Evolutionary conservation across 2,797 vertebrate genomes (phyloP).

Genomic region (Ptychobarbus kaznakovi): DNA sequence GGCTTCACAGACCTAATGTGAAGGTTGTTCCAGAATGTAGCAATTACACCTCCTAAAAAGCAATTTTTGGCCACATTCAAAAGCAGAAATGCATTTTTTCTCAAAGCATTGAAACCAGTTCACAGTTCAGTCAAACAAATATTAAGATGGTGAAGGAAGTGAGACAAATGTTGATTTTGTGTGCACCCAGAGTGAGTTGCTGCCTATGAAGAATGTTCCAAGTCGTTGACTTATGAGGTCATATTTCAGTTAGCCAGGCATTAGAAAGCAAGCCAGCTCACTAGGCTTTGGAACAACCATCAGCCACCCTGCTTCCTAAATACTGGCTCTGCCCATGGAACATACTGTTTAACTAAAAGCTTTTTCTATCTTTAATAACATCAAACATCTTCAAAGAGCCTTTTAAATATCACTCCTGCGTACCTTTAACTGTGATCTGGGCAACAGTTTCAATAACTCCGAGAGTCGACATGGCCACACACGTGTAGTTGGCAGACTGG

Average conservation of each 20-base stretch:
- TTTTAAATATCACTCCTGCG: slow-evolving; percentile 9
- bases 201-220: background rate
- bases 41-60: background rate
- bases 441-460: slow-evolving; percentile 98
- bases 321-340: background rate
- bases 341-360: background rate
- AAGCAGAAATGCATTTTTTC: background rate
- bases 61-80: background rate
- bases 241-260: slow-evolving; percentile 17
- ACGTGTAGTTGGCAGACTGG: slow-evolving; percentile 98
- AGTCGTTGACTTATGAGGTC: background rate
- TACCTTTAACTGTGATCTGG: slow-evolving; percentile 98
- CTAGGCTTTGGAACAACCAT: slow-evolving; percentile 17
- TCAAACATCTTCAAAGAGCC: background rate
- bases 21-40: background rate
- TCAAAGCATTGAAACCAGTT: background rate
- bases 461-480: slow-evolving; percentile 99
- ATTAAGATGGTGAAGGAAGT: background rate
- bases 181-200: background rate
- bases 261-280: background rate
- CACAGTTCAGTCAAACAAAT: background rate
- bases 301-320: background rate
- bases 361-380: background rate
- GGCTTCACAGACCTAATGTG: background rate
- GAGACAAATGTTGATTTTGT: background rate